Evolutionary conservation across 2,888 invertebrate genomes (phyloP).

Genomic region (Drosophila paranaensis): DNA sequence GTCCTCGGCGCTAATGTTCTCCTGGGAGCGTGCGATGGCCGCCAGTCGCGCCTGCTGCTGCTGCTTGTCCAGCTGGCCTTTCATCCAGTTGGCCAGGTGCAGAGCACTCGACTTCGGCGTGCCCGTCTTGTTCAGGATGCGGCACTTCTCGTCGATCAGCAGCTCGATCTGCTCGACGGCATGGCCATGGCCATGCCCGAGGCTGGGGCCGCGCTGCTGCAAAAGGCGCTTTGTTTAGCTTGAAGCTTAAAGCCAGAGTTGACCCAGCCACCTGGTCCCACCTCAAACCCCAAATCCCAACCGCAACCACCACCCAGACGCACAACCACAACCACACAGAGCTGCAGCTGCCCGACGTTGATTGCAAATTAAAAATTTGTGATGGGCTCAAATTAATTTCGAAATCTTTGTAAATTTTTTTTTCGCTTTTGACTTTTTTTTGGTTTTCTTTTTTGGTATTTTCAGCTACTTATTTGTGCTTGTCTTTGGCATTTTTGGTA

Average conservation of each 20-base stretch:
- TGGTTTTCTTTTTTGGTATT: background rate
- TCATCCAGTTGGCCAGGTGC: constrained; percentile 93
- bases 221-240: constrained; percentile 24
- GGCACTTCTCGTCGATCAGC: constrained; percentile 88
- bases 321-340: constrained; percentile 29
- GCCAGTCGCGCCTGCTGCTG: constrained; percentile 85
- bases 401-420: constrained; percentile 6
- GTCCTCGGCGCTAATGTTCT: constrained; percentile 83
- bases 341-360: constrained; percentile 49
- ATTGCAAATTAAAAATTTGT: constrained; percentile 82
- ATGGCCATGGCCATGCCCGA: constrained; percentile 70
- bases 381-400: constrained; percentile 82
- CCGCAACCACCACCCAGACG: background rate
- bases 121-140: constrained; percentile 87
- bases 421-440: background rate
- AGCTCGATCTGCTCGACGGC: constrained; percentile 86
- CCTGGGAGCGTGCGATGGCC: constrained; percentile 76
- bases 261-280: constrained; percentile 1
- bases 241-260: background rate
- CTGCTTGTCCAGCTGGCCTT: constrained; percentile 89
- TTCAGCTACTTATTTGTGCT: constrained; percentile 31
- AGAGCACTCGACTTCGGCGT: constrained; percentile 90
- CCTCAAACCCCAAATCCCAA: background rate
- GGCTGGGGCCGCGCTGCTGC: constrained; percentile 62
- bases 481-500: constrained; percentile 41